Evolutionary conservation across 2,113 vertebrate genomes (phyloP).

Genomic region (Apus apus): DNA sequence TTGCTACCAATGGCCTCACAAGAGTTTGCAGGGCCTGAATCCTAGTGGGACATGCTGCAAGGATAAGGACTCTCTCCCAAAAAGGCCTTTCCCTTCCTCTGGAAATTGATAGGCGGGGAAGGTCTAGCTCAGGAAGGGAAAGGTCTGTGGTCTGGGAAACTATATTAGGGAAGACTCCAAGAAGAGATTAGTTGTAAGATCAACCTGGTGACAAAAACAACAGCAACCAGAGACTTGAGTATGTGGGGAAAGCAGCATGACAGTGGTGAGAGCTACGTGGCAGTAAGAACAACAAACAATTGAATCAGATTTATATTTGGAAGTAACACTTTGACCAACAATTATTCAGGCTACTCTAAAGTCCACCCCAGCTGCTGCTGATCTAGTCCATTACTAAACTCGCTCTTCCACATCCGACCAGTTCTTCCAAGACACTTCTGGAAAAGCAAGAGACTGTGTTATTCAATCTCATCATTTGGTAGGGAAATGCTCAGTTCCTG

Average conservation of each 20-base stretch:
- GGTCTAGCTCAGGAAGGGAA: not conserved
- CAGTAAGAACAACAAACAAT: not conserved
- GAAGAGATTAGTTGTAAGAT: not conserved
- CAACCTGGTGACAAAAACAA: not conserved
- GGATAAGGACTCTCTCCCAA: not conserved
- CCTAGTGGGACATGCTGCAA: not conserved
- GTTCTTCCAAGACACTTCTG: slow-evolving; percentile 9
- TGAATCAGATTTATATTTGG: not conserved
- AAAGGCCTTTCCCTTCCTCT: not conserved
- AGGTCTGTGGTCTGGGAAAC: not conserved
- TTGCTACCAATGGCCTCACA: not conserved
- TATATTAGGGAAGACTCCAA: not conserved
- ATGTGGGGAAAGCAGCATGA: not conserved
- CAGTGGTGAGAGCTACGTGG: not conserved
- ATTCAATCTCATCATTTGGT: slow-evolving; percentile 25
- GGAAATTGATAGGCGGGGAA: not conserved
- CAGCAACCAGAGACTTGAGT: not conserved
- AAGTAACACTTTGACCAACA: not conserved
- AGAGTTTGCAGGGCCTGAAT: not conserved
- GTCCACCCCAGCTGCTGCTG: not conserved
- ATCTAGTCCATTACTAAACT: not conserved
- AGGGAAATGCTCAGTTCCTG: slow-evolving; percentile 19
- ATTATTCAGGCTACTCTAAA: not conserved
- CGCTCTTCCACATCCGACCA: not conserved
- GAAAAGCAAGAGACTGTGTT: not conserved